Evolutionary conservation across 2,888 invertebrate genomes (phyloP), one percentile per base, ranked within the genome.

Genomic region (Teinopalpus imperialis): DNA sequence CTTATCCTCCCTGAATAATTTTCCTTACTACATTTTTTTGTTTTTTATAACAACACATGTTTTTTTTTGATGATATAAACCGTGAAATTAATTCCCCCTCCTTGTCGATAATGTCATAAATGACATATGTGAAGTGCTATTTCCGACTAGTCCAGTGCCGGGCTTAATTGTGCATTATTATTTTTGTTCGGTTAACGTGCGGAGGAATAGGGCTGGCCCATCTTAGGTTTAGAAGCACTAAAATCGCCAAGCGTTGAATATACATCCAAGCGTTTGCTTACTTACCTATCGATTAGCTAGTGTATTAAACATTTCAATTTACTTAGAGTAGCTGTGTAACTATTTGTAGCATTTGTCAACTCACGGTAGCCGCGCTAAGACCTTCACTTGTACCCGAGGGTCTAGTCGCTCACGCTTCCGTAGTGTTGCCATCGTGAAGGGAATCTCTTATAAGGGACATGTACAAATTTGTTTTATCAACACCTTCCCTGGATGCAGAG

Each of bases 401-500:
- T 20, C 30, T 18, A 6, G 31, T 45, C 30, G 12, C 29, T 30
- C 36, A 44, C 44, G 35, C 48, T 52, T 50, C 55, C 48, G 41
- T 51, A 51, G 56, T 53, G 55, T 56, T 56, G 57, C 58, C 55
- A 54, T 56, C 57, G 58, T 59, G 58, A 49, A 41, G 47, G 49
- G 20, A 53, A 52, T 48, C 49, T 43, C 45, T 43, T 57, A 50
- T 66, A 68, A 72, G 68, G 66, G 69, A 66, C 66, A 67, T 85
- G 85, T 85, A 87, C 83, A 86, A 85, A 86, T 85, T 76, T 85
- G 65, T 74, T 79, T 82, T 81, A 74, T 66, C 66, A 61, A 63
- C 64, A 67, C 67, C 69, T 77, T 72, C 64, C 66, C 69, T 56
- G 55, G 64, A 69, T 65, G 63, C 66, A 70, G 63, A 65, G 61